Percentiles rank a stretch among this genome's conserved stretches.
Conservation (phyloP, 1,140 invertebrate genomes). For the Meloidogyne floridensis region DNA sequence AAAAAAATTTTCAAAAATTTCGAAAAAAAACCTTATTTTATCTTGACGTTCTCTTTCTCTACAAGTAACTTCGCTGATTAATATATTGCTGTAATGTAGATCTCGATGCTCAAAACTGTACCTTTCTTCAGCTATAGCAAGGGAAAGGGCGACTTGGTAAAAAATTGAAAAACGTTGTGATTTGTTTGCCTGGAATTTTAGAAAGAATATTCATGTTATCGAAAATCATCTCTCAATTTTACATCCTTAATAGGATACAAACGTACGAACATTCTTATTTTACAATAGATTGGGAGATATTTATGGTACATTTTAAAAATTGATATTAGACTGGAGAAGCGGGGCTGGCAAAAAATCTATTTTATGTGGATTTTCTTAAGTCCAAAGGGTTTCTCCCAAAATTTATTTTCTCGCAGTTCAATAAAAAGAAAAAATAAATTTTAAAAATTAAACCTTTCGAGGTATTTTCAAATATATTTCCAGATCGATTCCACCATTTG, state of each 20-base stretch:
- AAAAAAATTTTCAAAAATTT: neutral
- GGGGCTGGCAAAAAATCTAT: too few relatives aligned
- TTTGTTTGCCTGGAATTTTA: constrained; percentile 8
- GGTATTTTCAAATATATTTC: too few relatives aligned
- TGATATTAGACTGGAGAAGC: too few relatives aligned
- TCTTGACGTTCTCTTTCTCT: neutral
- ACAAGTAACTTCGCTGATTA: constrained; percentile 20
- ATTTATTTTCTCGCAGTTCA: too few relatives aligned
- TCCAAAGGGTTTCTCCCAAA: too few relatives aligned
- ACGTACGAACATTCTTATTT: neutral
- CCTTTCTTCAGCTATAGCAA: constrained; percentile 30
- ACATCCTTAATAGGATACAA: neutral
- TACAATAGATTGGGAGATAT: too few relatives aligned
- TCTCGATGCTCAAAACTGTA: constrained; percentile 40
- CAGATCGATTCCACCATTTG: too few relatives aligned
- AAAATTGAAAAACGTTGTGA: constrained; percentile 37
- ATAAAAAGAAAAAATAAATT: too few relatives aligned
- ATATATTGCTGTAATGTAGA: constrained; percentile 34
- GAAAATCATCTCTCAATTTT: neutral
- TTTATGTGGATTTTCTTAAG: too few relatives aligned
- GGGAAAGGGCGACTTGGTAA: constrained; percentile 32
- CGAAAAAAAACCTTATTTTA: neutral
- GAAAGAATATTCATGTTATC: too few relatives aligned
- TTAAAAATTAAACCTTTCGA: too few relatives aligned
- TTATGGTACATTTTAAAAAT: too few relatives aligned